These are phyloP conservation scores for Ophiothrix spiculata DNA, from an alignment of 35 echinoderm and acorn worm genomes.

Conservation along the genomic window DNA sequence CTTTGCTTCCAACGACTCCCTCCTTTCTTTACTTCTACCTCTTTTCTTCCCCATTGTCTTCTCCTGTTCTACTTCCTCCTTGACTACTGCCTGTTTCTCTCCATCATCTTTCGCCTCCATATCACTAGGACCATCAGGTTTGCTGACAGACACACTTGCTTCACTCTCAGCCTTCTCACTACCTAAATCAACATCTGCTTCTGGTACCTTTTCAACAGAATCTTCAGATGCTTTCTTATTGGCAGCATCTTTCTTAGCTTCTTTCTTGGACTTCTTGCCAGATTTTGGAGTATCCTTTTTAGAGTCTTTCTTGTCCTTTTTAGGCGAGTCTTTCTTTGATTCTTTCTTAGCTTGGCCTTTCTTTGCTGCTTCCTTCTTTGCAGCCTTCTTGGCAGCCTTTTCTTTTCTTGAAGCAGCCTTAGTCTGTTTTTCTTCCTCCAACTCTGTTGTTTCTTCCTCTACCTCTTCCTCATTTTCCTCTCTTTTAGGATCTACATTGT, in stretches of 20 bases:
- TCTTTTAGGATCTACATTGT: slow-evolving; percentile 1
- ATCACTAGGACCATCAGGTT: background rate
- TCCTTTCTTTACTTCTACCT: slow-evolving; percentile 29
- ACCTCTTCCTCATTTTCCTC: slow-evolving; percentile 26
- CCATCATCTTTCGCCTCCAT: background rate
- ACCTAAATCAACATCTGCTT: background rate
- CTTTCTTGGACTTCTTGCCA: slow-evolving; percentile 46
- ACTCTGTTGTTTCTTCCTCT: slow-evolving; percentile 4
- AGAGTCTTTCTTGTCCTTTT: slow-evolving; percentile 39
- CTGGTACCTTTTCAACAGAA: background rate
- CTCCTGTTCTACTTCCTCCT: slow-evolving; percentile 22
- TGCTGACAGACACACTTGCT: background rate
- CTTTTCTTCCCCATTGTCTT: slow-evolving; percentile 22
- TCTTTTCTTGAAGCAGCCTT: slow-evolving; percentile 37
- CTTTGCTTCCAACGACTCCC: slow-evolving; percentile 9
- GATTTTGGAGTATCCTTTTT: slow-evolving; percentile 22
- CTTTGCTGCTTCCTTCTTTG: background rate
- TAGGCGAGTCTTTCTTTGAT: slow-evolving; percentile 2
- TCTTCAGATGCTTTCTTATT: slow-evolving; percentile 17
- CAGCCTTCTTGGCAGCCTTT: background rate
- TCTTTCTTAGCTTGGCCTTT: slow-evolving; percentile 1
- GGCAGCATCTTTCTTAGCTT: slow-evolving; percentile 36
- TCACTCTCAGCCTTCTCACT: slow-evolving; percentile 16
- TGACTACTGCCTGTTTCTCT: background rate
- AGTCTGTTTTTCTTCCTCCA: slow-evolving; percentile 14